Conservation (phyloP, 2,888 invertebrate genomes). For the Drosophila aldrichi region DNA sequence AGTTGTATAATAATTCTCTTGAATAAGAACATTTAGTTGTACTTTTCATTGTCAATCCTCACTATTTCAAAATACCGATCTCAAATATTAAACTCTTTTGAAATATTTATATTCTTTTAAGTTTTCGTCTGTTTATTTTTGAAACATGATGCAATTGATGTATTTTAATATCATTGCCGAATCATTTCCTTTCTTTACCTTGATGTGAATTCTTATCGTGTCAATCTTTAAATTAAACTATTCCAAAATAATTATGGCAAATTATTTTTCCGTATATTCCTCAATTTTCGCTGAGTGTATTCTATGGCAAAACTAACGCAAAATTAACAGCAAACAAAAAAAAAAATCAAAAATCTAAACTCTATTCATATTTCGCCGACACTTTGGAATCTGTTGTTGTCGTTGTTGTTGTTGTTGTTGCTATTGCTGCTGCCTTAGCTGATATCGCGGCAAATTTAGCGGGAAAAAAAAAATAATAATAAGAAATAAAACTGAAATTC, state of each 20-base stretch:
- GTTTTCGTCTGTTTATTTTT: no score
- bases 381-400: slow-evolving; percentile 31
- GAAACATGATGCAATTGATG: no score
- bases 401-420: slow-evolving; percentile 4
- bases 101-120: no score
- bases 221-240: no score
- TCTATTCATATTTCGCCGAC: slow-evolving; percentile 50
- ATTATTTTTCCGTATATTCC: no score
- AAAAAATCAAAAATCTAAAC: slow-evolving; percentile 24
- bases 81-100: no score
- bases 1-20: not conserved
- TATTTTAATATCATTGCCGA: no score
- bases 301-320: slow-evolving; percentile 15
- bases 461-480: slow-evolving; percentile 45
- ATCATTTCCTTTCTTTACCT: no score
- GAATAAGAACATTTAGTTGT: not conserved
- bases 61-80: no score
- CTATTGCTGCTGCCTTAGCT: slow-evolving; percentile 27
- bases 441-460: slow-evolving; percentile 55
- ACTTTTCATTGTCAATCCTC: no score
- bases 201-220: no score
- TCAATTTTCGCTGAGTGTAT: not conserved
- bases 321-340: slow-evolving; percentile 3
- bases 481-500: slow-evolving; percentile 45
- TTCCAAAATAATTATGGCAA: no score